These are phyloP conservation scores for Thryonomys swinderianus DNA, from an alignment of 2,113 vertebrate genomes.

Conservation along the genomic window DNA sequence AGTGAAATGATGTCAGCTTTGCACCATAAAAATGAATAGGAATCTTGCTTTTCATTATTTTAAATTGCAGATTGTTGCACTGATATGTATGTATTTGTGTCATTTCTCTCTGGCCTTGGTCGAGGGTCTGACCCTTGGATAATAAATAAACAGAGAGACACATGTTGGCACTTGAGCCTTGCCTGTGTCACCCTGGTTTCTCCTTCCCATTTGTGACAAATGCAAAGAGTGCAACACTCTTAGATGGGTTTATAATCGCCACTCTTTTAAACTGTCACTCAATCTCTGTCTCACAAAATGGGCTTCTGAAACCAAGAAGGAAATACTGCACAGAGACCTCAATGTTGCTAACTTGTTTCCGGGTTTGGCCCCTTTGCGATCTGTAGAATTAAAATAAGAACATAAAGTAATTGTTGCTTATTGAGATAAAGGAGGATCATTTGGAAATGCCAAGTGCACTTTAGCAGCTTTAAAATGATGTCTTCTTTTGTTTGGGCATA, in stretches of 20 bases:
- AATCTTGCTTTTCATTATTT: slow-evolving; percentile 68
- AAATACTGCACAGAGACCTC: slow-evolving; percentile 46
- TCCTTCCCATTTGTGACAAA: slow-evolving; percentile 28
- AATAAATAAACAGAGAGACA: slow-evolving; percentile 69
- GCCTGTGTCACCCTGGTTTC: slow-evolving; percentile 61
- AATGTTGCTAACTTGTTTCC: slow-evolving; percentile 9
- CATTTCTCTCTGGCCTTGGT: slow-evolving; percentile 65
- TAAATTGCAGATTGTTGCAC: slow-evolving; percentile 54
- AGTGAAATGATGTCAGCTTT: slow-evolving; percentile 68
- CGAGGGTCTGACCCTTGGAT: slow-evolving; percentile 67
- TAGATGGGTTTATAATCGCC: slow-evolving; percentile 48
- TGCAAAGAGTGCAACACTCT: slow-evolving; percentile 23
- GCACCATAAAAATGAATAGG: slow-evolving; percentile 63
- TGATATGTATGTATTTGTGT: slow-evolving; percentile 70
- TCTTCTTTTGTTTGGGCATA: slow-evolving; percentile 63
- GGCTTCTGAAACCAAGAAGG: slow-evolving; percentile 32
- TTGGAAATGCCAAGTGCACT: slow-evolving; percentile 68
- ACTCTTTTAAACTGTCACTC: slow-evolving; percentile 67
- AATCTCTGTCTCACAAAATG: slow-evolving; percentile 52
- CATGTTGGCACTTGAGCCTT: slow-evolving; percentile 69
- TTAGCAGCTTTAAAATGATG: slow-evolving; percentile 62
- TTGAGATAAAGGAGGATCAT: slow-evolving; percentile 67
- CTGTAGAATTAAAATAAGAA: slow-evolving; percentile 65
- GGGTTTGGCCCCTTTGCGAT: background rate
- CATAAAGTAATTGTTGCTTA: slow-evolving; percentile 50